Evolutionary conservation across 64 coral and sea anemone genomes (phyloP).

Genomic region (Stylophora pistillata): DNA sequence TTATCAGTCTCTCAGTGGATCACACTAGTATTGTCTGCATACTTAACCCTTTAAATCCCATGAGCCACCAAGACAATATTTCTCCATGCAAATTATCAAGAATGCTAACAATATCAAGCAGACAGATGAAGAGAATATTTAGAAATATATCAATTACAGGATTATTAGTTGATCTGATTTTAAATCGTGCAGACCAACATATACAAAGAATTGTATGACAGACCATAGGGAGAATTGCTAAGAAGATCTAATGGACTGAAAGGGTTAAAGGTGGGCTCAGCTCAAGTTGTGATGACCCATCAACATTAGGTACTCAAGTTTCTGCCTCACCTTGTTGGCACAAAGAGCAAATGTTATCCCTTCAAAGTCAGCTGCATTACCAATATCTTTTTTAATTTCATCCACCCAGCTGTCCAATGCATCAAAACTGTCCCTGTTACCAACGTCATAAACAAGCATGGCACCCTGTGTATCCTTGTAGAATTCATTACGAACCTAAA

Average conservation of each 20-base stretch:
- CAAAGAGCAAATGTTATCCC: slow-evolving; percentile 87
- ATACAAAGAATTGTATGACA: too few relatives aligned
- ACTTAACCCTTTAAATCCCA: too few relatives aligned
- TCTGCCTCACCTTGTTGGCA: slow-evolving; percentile 85
- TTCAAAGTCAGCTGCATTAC: slow-evolving; percentile 68
- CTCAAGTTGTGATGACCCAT: too few relatives aligned
- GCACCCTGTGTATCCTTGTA: slow-evolving; percentile 98
- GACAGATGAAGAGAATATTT: too few relatives aligned
- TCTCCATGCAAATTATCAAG: background rate
- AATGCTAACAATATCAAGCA: background rate
- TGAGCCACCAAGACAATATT: too few relatives aligned
- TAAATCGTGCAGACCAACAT: too few relatives aligned
- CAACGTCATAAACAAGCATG: slow-evolving; percentile 93
- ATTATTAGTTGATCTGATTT: too few relatives aligned
- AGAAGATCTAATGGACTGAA: too few relatives aligned
- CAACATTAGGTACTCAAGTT: background rate
- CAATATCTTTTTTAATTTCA: slow-evolving; percentile 98
- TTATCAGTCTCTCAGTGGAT: background rate
- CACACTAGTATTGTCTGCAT: background rate
- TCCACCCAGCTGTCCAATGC: slow-evolving; percentile 85
- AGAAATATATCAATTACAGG: too few relatives aligned
- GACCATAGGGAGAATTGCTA: too few relatives aligned
- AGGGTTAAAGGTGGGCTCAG: too few relatives aligned
- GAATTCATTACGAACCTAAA: slow-evolving; percentile 97
- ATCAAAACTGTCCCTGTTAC: slow-evolving; percentile 89